These are phyloP conservation scores for Anas flavirostris DNA, from an alignment of 2,797 vertebrate genomes.

Conservation along the genomic window DNA sequence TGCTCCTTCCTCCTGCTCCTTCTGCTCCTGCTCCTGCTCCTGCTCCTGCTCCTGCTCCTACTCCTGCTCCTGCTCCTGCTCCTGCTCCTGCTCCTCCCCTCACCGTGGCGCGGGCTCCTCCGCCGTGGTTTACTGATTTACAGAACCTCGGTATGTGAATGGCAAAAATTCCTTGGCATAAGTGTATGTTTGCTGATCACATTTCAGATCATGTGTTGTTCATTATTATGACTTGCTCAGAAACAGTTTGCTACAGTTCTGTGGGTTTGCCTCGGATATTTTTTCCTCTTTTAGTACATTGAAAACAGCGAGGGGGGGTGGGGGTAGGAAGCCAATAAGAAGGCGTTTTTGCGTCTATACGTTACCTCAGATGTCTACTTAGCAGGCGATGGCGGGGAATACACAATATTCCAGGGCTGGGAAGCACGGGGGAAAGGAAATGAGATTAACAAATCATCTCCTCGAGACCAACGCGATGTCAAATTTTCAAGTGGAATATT, in stretches of 20 bases:
- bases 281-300: constrained; percentile 65
- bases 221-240: constrained; percentile 84
- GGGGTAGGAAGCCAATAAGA: neutral
- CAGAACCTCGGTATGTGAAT: constrained; percentile 79
- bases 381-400: constrained; percentile 30
- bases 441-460: constrained; percentile 65
- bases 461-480: neutral
- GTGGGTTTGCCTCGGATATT: constrained; percentile 74
- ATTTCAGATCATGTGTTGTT: constrained; percentile 87
- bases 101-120: constrained; percentile 33
- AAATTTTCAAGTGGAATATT: constrained; percentile 24
- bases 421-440: constrained; percentile 46
- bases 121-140: constrained; percentile 77
- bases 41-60: neutral
- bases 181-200: constrained; percentile 83
- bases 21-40: neutral
- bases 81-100: constrained; percentile 23
- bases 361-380: constrained; percentile 56
- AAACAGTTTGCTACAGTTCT: constrained; percentile 81
- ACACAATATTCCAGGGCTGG: constrained; percentile 30
- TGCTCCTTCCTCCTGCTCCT: neutral
- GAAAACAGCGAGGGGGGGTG: constrained; percentile 46
- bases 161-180: constrained; percentile 80
- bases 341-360: constrained; percentile 61
- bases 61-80: neutral